Conservation (phyloP, 2,113 vertebrate genomes). For the Athene cunicularia region DNA sequence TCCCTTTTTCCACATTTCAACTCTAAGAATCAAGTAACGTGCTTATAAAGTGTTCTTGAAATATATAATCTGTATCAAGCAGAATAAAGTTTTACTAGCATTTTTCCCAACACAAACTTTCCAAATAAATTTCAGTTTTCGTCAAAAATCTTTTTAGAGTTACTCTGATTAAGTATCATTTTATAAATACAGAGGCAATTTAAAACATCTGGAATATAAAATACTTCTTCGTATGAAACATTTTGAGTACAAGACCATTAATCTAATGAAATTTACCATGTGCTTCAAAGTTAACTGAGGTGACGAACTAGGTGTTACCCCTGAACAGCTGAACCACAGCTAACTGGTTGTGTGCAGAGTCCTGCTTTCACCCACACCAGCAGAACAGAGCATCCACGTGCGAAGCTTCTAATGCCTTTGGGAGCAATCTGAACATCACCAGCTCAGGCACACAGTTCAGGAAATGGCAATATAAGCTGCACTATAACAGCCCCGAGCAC, state of each 20-base stretch:
- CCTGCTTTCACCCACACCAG: not conserved
- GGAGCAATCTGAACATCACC: not conserved
- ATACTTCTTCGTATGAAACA: not conserved
- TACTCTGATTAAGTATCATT: not conserved
- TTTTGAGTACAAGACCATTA: not conserved
- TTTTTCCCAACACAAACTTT: not conserved
- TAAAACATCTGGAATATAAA: slow-evolving; percentile 42
- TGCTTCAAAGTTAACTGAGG: slow-evolving; percentile 24
- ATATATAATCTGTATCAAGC: not conserved
- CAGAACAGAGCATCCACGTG: not conserved
- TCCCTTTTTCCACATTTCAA: not conserved
- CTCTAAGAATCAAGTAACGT: not conserved
- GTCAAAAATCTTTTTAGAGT: not conserved
- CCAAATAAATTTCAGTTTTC: not conserved
- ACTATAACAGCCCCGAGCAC: not conserved
- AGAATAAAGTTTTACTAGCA: not conserved
- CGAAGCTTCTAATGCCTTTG: not conserved
- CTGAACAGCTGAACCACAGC: slow-evolving; percentile 9
- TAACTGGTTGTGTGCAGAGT: not conserved
- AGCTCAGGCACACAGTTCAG: not conserved
- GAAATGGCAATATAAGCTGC: not conserved
- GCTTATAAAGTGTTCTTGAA: not conserved
- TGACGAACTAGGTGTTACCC: slow-evolving; percentile 31
- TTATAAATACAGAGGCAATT: not conserved
- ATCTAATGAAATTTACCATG: not conserved